phyloP scores from a whole-genome alignment of 2,888 invertebrate species.

The Polyommatus iphigenia region DNA sequence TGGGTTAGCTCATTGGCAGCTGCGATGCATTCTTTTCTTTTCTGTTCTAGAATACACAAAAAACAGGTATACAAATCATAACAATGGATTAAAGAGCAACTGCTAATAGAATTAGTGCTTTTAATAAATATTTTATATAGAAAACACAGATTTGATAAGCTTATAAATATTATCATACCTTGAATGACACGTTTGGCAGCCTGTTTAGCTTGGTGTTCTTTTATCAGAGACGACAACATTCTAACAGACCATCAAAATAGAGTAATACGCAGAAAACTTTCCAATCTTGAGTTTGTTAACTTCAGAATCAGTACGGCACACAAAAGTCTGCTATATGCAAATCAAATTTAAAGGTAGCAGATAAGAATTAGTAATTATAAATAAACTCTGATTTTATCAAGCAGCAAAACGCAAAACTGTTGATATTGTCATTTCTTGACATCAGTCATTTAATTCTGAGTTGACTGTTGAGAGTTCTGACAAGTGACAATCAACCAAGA shows the following conservation, averaged over 20 bases:
- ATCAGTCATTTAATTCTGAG: too few species aligned
- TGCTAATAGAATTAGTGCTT: background rate
- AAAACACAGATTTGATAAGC: background rate
- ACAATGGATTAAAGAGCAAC: background rate
- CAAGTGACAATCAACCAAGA: background rate
- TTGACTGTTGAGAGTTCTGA: background rate
- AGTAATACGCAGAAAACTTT: too few species aligned
- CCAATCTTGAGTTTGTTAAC: background rate
- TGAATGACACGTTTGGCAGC: slow-evolving; percentile 88
- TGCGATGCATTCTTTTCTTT: slow-evolving; percentile 94
- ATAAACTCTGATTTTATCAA: too few species aligned
- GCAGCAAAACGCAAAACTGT: background rate
- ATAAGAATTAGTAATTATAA: background rate
- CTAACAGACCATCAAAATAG: slow-evolving; percentile 43
- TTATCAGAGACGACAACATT: slow-evolving; percentile 92
- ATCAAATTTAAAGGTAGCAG: background rate
- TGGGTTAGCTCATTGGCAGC: slow-evolving; percentile 96
- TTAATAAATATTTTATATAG: too few species aligned
- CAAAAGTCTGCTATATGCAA: background rate
- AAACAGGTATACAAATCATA: background rate
- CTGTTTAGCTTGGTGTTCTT: slow-evolving; percentile 92
- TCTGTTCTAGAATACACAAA: slow-evolving; percentile 85
- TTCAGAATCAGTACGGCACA: background rate
- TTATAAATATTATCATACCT: slow-evolving; percentile 72
- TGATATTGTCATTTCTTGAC: background rate